Evolutionary conservation across 2,113 vertebrate species (phyloP).

Genomic region (Chunga burmeisteri): DNA sequence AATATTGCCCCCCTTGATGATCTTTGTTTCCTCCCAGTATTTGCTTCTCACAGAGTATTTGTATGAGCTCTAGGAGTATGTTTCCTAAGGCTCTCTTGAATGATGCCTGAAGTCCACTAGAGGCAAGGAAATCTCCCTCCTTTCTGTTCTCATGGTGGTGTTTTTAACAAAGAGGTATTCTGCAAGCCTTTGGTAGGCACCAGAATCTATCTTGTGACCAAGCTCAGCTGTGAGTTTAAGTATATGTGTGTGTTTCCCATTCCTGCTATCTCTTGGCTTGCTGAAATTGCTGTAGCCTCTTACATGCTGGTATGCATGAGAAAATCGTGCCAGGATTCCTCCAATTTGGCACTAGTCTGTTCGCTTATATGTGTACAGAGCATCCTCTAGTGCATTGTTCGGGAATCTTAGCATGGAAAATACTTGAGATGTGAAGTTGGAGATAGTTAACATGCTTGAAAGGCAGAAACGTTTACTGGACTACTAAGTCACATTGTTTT

Average conservation of each 20-base stretch:
- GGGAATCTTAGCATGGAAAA: not conserved
- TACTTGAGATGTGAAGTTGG: not conserved
- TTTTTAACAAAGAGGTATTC: not conserved
- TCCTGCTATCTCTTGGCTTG: not conserved
- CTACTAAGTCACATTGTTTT: not conserved
- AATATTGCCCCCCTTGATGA: not conserved
- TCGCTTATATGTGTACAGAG: not conserved
- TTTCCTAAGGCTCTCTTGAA: not conserved
- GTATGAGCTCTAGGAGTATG: not conserved
- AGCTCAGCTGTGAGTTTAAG: not conserved
- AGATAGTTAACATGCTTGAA: not conserved
- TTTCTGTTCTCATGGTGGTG: not conserved
- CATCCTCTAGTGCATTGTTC: not conserved
- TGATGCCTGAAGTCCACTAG: not conserved
- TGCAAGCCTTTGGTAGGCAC: not conserved
- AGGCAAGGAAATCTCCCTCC: not conserved
- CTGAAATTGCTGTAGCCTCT: not conserved
- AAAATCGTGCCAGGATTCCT: not conserved
- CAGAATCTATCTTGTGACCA: not conserved
- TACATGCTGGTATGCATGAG: not conserved
- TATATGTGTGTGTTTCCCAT: not conserved
- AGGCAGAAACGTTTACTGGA: not conserved
- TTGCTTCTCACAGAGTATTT: not conserved
- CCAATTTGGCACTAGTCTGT: not conserved
- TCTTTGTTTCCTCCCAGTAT: not conserved